phyloP scores from a whole-genome alignment of 1,140 invertebrate species.

The Aphidius ervi region DNA sequence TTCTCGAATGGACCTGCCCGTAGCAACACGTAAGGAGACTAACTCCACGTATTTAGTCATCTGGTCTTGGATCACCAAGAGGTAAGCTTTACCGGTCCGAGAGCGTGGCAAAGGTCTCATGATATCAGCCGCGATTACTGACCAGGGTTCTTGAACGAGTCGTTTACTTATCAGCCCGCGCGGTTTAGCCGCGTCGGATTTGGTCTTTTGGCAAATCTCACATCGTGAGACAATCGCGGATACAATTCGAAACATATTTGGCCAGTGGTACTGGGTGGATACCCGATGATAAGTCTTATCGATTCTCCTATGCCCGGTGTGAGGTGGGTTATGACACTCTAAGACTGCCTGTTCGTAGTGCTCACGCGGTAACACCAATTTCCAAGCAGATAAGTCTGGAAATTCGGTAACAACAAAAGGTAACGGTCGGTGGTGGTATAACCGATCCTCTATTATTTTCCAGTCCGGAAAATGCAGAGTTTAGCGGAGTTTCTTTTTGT shows the following conservation, averaged over 20 bases:
- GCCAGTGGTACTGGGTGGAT: constrained; percentile 32
- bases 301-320: constrained; percentile 25
- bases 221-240: constrained; percentile 29
- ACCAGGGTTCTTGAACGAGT: background rate
- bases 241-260: constrained; percentile 31
- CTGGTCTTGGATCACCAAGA: constrained; percentile 34
- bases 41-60: constrained; percentile 39
- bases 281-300: constrained; percentile 31
- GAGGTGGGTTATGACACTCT: constrained; percentile 9
- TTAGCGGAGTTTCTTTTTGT: background rate
- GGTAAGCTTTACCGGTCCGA: constrained; percentile 14
- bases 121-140: background rate
- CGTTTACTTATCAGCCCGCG: constrained; percentile 34
- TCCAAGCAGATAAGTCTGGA: constrained; percentile 3
- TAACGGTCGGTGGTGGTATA: constrained; percentile 9
- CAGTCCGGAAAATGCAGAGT: background rate
- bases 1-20: constrained; percentile 24
- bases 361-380: constrained; percentile 9
- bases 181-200: constrained; percentile 28
- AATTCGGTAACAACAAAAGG: background rate
- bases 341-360: background rate
- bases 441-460: background rate
- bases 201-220: constrained; percentile 27
- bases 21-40: constrained; percentile 32
- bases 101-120: background rate